Evolutionary conservation across 2,113 vertebrate species (phyloP), one percentile per base, ranked within the genome.

Genomic region (Xenotilapia leptura): DNA sequence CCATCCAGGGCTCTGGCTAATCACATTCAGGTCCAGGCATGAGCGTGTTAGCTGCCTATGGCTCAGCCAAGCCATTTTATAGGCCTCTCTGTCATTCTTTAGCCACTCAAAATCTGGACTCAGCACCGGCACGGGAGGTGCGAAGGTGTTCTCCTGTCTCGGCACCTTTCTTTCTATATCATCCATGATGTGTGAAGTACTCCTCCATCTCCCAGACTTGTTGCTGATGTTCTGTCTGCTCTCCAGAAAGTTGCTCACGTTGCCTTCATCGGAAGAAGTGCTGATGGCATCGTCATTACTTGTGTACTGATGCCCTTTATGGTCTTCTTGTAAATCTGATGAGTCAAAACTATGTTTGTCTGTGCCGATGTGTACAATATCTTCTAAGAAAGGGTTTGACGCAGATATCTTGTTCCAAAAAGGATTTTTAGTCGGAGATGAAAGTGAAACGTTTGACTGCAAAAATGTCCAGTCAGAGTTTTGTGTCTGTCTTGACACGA

Each of bases 41-140:
- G 99, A 99, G 5, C 98, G 96, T 0, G 98, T 97, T 13, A 99
- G 94, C 83, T 99, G 98, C 45, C 98, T 96, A 75, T 98, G 98
- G 93, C 97, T 99, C 93, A 99, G 81, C 99, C 99, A 99, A 82
- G 98, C 98, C 97, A 97, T 97, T 92, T 97, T 99, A 90, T 99
- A 99, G 58, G 98, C 99, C 87, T 99, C 98, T 5, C 97, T 96
- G 83, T 99, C 98, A 85, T 97, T 96, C 60, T 97, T 98, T 68
- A 99, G 94, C 96, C 97, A 97, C 36, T 97, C 96, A 90, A 97
- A 92, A 73, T 98, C 97, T 33, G 97, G 96, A 82, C 93, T 92
- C 79, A 97, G 51, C 86, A 96, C 93, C 13, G 96, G 93, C 15
- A 92, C 95, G 53, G 95, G 93, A 5, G 92, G 88, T 10, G 6